Evolutionary conservation across 2,888 invertebrate species (phyloP).

Genomic region (Catocala sponsa): DNA sequence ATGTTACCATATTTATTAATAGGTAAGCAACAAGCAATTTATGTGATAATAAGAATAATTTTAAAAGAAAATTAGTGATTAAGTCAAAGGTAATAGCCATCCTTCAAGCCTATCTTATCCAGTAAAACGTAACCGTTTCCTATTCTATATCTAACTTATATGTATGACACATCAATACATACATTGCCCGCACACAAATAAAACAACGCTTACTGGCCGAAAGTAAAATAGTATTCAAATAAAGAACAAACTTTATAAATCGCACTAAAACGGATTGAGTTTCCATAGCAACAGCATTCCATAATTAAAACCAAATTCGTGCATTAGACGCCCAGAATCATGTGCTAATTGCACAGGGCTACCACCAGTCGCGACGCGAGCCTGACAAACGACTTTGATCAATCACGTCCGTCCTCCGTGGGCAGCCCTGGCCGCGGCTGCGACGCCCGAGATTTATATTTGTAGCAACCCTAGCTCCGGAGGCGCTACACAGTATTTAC

Average conservation of each 20-base stretch:
- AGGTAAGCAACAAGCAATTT: slow-evolving; percentile 8
- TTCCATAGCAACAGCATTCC: slow-evolving; percentile 53
- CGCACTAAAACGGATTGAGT: slow-evolving; percentile 27
- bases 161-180: too few relatives aligned
- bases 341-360: slow-evolving; percentile 83
- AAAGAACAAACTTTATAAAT: slow-evolving; percentile 17
- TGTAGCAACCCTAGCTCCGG: slow-evolving; percentile 75
- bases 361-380: slow-evolving; percentile 81
- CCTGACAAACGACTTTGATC: slow-evolving; percentile 86
- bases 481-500: slow-evolving; percentile 64
- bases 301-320: slow-evolving; percentile 82
- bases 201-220: too few relatives aligned
- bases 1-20: not conserved
- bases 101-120: not conserved
- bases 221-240: not conserved
- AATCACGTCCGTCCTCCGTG: slow-evolving; percentile 82
- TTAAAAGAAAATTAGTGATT: slow-evolving; percentile 7
- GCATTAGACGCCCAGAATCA: slow-evolving; percentile 83
- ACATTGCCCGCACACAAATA: too few relatives aligned
- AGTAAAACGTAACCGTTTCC: not conserved
- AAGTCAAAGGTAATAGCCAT: not conserved
- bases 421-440: slow-evolving; percentile 77
- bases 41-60: slow-evolving; percentile 12
- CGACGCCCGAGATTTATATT: slow-evolving; percentile 66
- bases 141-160: not conserved